Evolutionary conservation across 2,888 invertebrate species (phyloP).

Genomic region (Schrankia costaestrigalis): DNA sequence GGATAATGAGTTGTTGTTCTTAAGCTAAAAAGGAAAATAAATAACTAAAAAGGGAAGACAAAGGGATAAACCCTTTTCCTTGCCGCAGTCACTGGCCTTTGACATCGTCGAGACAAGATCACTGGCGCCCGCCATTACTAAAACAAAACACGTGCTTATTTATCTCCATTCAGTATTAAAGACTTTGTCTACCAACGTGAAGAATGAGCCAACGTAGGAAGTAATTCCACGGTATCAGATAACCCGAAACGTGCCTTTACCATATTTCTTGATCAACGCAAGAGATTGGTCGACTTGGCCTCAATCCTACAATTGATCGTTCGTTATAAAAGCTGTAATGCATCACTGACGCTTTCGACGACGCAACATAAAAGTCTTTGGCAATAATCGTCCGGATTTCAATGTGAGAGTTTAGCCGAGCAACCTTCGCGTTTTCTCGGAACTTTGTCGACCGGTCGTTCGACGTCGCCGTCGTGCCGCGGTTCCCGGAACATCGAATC

Average conservation of each 20-base stretch:
- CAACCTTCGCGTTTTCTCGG: constrained; percentile 70
- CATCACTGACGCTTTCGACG: constrained; percentile 32
- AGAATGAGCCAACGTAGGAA: constrained; percentile 43
- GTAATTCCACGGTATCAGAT: constrained; percentile 39
- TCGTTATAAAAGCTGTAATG: constrained; percentile 43
- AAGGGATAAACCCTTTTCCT: too few relatives aligned
- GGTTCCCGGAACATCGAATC: constrained; percentile 60
- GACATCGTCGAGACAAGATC: constrained; percentile 28
- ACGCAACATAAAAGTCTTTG: constrained; percentile 48
- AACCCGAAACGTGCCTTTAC: constrained; percentile 34
- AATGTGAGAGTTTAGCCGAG: constrained; percentile 55
- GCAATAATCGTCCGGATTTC: constrained; percentile 61
- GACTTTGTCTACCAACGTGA: constrained; percentile 21
- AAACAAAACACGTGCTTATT: too few relatives aligned
- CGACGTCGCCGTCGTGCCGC: constrained; percentile 38
- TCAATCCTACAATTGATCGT: constrained; percentile 41
- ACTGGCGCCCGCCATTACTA: constrained; percentile 26
- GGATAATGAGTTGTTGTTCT: too few relatives aligned
- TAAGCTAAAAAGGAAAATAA: too few relatives aligned
- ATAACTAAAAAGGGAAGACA: too few relatives aligned
- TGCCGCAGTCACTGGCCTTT: too few relatives aligned
- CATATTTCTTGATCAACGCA: constrained; percentile 28
- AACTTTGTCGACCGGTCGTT: constrained; percentile 60
- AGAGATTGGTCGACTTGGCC: constrained; percentile 38
- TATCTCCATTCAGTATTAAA: constrained; percentile 41